Evolutionary conservation across 1,140 invertebrate species (phyloP).

Genomic region (Gonioctena quinquepunctata): DNA sequence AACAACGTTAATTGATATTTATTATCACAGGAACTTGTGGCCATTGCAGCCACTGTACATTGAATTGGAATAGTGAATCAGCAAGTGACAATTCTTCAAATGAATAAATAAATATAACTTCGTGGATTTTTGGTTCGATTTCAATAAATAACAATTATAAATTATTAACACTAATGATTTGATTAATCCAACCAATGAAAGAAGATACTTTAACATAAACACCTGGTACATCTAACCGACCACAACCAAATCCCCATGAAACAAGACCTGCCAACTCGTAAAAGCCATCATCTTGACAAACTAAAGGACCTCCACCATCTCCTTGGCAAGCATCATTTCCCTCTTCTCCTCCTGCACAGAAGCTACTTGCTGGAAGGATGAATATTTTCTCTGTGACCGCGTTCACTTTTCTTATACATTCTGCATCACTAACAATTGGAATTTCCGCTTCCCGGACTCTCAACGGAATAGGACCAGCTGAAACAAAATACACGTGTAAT

Average conservation of each 20-base stretch:
- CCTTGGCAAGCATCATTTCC: conserved; percentile 94
- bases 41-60: background rate
- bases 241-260: conserved; percentile 92
- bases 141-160: conserved; percentile 57
- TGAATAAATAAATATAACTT: conserved; percentile 9
- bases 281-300: conserved; percentile 91
- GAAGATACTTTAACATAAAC: conserved; percentile 93
- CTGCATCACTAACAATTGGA: conserved; percentile 90
- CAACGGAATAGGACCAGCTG: conserved; percentile 88
- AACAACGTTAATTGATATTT: no score
- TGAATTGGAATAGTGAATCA: background rate
- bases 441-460: conserved; percentile 87
- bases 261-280: conserved; percentile 89
- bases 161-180: conserved; percentile 94
- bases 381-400: conserved; percentile 93
- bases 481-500: conserved; percentile 38
- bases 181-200: conserved; percentile 96
- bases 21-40: no score
- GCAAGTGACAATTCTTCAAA: background rate
- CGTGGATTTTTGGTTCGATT: conserved; percentile 8
- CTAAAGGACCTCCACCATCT: conserved; percentile 88
- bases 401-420: conserved; percentile 90
- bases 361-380: conserved; percentile 87
- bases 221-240: conserved; percentile 84
- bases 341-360: conserved; percentile 90